These are phyloP conservation scores for Myotis myotis DNA, from an alignment of 2,797 vertebrate species.

Conservation along the genomic window DNA sequence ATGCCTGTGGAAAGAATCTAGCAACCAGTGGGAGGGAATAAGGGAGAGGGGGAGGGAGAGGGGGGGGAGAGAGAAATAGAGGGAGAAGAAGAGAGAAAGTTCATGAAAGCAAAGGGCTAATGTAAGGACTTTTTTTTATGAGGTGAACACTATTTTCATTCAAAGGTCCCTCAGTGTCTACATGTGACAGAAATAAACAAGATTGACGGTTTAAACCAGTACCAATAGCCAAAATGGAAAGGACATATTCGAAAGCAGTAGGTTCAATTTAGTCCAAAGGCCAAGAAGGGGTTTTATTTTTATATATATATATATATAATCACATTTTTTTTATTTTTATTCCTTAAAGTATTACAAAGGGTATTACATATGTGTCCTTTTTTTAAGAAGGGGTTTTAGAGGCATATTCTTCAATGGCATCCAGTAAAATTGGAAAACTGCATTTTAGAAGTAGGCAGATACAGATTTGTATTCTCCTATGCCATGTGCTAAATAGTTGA, in stretches of 20 bases:
- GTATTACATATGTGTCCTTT: too few species aligned
- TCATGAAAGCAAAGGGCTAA: neutral
- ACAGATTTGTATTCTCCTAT: neutral
- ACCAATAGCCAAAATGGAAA: neutral
- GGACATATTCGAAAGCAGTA: neutral
- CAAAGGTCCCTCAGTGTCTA: neutral
- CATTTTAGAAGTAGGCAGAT: neutral
- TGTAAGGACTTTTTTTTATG: neutral
- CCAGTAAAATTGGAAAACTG: neutral
- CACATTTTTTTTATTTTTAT: too few species aligned
- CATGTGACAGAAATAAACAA: neutral
- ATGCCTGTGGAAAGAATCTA: neutral
- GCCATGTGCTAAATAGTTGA: neutral
- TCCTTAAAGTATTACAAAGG: too few species aligned
- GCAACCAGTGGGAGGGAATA: neutral
- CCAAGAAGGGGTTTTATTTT: neutral
- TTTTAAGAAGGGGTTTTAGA: neutral
- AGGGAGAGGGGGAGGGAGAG: rapidly evolving
- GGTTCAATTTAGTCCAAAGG: neutral
- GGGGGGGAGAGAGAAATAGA: too few species aligned
- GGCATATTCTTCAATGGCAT: neutral
- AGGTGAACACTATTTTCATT: neutral
- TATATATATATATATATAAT: too few species aligned
- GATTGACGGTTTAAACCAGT: neutral
- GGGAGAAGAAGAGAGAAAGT: neutral